Evolutionary conservation across 2,888 invertebrate species (phyloP).

Genomic region (Nebria brevicollis): DNA sequence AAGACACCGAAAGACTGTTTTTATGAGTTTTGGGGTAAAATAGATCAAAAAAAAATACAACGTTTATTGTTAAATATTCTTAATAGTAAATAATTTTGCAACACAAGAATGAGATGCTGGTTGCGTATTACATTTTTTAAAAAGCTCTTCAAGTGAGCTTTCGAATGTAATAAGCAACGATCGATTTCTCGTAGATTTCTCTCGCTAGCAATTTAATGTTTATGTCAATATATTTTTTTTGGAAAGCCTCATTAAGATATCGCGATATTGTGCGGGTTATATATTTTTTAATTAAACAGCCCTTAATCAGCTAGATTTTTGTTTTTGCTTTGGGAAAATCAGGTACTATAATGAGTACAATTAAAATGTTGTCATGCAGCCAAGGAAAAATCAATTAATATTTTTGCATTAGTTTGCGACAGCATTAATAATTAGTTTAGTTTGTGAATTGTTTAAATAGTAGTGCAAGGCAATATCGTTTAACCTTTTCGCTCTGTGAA

Average conservation of each 20-base stretch:
- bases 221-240: too few species aligned
- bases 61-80: neutral
- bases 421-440: too few species aligned
- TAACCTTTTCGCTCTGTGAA: too few species aligned
- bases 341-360: neutral
- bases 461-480: too few species aligned
- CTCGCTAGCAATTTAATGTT: too few species aligned
- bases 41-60: neutral
- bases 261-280: neutral
- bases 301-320: neutral
- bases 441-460: too few species aligned
- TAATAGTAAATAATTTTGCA: neutral
- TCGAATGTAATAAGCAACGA: too few species aligned
- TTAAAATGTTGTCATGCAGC: neutral
- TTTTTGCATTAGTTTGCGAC: neutral
- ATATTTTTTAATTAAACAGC: neutral
- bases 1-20: neutral
- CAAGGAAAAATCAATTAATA: neutral
- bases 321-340: neutral
- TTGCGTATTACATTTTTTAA: neutral
- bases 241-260: too few species aligned
- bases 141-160: neutral
- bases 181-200: too few species aligned
- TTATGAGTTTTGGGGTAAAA: neutral
- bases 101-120: neutral